These are phyloP conservation scores for Tachuris rubrigastra DNA, from an alignment of 2,113 vertebrate genomes.

Conservation along the genomic window DNA sequence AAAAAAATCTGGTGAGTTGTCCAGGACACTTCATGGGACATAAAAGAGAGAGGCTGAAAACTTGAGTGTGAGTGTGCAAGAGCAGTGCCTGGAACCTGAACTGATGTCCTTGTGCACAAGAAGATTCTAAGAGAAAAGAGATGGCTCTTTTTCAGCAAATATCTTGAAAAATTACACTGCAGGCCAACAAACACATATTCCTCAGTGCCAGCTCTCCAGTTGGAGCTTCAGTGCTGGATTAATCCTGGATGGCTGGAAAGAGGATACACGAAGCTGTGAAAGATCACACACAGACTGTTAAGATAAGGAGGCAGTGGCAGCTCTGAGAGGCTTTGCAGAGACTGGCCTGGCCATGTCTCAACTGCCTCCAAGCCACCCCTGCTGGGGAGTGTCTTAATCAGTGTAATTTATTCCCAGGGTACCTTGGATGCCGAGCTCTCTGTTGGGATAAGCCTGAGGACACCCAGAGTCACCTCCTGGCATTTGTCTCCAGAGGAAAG, in stretches of 20 bases:
- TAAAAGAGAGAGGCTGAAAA: not conserved
- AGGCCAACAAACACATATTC: not conserved
- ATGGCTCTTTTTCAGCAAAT: not conserved
- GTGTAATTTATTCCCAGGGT: not conserved
- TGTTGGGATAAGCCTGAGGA: not conserved
- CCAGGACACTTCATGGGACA: not conserved
- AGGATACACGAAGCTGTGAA: not conserved
- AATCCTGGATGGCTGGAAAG: not conserved
- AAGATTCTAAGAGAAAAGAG: not conserved
- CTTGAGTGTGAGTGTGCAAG: not conserved
- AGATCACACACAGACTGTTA: not conserved
- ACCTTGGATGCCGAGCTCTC: not conserved
- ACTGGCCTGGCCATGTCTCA: not conserved
- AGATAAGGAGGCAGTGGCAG: not conserved
- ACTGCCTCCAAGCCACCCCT: not conserved
- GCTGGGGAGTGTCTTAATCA: not conserved
- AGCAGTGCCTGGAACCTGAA: not conserved
- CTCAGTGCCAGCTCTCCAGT: not conserved
- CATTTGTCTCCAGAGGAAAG: not conserved
- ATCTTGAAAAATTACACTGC: not conserved
- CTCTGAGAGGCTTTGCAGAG: not conserved
- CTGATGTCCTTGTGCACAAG: not conserved
- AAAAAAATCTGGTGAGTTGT: not conserved
- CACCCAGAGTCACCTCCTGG: not conserved
- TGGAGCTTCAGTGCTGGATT: not conserved